These are phyloP conservation scores for Thysanoteuthis rhombus DNA, from an alignment of 2,888 invertebrate species.

Conservation along the genomic window DNA sequence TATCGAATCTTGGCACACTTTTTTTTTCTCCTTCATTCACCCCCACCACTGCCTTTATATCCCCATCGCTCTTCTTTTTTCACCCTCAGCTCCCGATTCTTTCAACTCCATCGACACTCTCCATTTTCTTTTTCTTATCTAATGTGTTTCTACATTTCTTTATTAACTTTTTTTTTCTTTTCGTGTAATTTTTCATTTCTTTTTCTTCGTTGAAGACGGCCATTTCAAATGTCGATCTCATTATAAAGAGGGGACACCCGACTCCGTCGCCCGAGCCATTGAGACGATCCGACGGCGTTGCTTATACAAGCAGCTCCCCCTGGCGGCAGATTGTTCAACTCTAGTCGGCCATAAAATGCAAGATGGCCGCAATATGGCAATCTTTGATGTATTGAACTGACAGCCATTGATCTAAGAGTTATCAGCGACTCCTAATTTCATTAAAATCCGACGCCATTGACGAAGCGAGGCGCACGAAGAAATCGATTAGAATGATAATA, in stretches of 20 bases:
- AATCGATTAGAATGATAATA: neutral
- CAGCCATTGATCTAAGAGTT: neutral
- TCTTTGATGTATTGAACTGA: constrained; percentile 12
- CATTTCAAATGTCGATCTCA: constrained; percentile 12
- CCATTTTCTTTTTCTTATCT: neutral
- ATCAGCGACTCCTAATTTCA: neutral
- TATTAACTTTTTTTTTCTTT: neutral
- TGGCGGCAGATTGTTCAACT: constrained; percentile 12
- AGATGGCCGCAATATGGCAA: constrained; percentile 12
- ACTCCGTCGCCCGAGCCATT: neutral
- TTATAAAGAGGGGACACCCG: neutral
- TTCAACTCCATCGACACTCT: neutral
- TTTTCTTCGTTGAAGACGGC: neutral
- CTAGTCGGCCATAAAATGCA: constrained; percentile 12
- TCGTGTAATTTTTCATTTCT: neutral
- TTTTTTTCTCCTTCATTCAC: too few relatives aligned
- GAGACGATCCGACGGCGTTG: constrained; percentile 12
- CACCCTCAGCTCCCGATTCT: neutral
- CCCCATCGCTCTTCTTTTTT: too few relatives aligned
- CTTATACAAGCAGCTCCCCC: constrained; percentile 12
- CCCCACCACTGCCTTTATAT: neutral
- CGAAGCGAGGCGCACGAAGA: neutral
- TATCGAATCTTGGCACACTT: neutral
- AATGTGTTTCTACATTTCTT: neutral
- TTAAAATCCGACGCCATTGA: neutral